Evolutionary conservation across 2,113 vertebrate species (phyloP).

Genomic region (human): GRCh38 chr5:68960001-68960500

Average conservation of each 20-base stretch:
- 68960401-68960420: not conserved
- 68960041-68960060: not conserved
- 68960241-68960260: not conserved
- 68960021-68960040: not conserved
- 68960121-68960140: not conserved
- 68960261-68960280: not conserved
- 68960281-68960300: not conserved
- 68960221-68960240: not conserved
- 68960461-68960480: too few relatives aligned
- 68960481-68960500: too few relatives aligned
- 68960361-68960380: not conserved
- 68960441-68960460: not conserved
- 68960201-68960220: not conserved
- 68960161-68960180: not conserved
- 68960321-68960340: not conserved
- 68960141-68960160: not conserved
- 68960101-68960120: not conserved
- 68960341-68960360: not conserved
- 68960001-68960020: not conserved
- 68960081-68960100: not conserved
- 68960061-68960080: slow-evolving; percentile 31
- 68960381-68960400: not conserved
- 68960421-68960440: not conserved
- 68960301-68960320: not conserved
- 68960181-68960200: not conserved